Evolutionary conservation across 1,140 invertebrate species (phyloP).

Genomic region (Drosophila busckii): DNA sequence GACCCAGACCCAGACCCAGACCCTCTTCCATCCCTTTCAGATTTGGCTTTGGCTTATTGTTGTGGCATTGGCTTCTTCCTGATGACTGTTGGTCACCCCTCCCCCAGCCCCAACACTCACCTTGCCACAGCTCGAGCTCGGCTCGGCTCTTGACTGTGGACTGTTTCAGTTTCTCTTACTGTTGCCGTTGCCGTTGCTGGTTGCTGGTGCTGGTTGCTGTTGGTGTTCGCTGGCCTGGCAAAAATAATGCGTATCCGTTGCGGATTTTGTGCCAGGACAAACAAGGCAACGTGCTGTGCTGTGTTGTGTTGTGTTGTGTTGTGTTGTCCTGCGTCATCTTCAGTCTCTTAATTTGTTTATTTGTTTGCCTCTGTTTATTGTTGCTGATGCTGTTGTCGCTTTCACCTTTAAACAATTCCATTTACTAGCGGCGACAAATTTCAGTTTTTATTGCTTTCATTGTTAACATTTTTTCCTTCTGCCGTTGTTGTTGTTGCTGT

Average conservation of each 20-base stretch:
- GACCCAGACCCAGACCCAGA: too few species aligned
- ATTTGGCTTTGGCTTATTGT: slow-evolving; percentile 57
- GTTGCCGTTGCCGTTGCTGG: too few species aligned
- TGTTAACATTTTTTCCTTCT: slow-evolving; percentile 50
- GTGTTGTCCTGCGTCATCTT: neutral
- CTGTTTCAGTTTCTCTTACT: too few species aligned
- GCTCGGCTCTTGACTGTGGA: too few species aligned
- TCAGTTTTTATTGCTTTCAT: slow-evolving; percentile 69
- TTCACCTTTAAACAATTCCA: slow-evolving; percentile 76
- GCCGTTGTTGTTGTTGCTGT: slow-evolving; percentile 14
- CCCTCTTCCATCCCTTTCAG: slow-evolving; percentile 2
- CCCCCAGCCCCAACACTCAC: too few species aligned
- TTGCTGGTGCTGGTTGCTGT: slow-evolving; percentile 3
- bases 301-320: too few species aligned
- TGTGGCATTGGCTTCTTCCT: slow-evolving; percentile 22
- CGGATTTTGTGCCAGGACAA: slow-evolving; percentile 54
- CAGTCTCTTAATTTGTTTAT: slow-evolving; percentile 72
- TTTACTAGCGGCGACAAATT: slow-evolving; percentile 75
- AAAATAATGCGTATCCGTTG: slow-evolving; percentile 69
- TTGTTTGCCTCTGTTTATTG: slow-evolving; percentile 44
- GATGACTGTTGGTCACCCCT: too few species aligned
- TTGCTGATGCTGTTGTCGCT: slow-evolving; percentile 23
- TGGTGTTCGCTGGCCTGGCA: slow-evolving; percentile 46
- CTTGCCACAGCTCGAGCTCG: too few species aligned
- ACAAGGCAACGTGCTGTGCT: too few species aligned